phyloP scores from a whole-genome alignment of 2,888 invertebrate species.

The Masnerella sp. region DNA sequence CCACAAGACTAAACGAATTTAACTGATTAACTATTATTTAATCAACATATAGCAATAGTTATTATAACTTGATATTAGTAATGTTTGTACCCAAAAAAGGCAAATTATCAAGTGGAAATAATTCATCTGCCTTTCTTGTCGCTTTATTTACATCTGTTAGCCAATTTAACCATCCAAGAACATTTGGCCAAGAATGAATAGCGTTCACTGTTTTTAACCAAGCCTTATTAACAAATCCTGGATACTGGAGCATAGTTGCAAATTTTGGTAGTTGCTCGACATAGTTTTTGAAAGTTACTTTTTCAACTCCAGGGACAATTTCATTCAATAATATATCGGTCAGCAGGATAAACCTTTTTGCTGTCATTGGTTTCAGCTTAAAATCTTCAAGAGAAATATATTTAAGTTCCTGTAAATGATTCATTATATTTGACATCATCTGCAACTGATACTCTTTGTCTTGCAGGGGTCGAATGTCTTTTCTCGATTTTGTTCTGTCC shows the following conservation, averaged over 20 bases:
- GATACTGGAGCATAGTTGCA: conserved; percentile 80
- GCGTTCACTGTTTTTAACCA: conserved; percentile 82
- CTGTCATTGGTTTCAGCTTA: conserved; percentile 70
- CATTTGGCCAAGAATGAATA: conserved; percentile 80
- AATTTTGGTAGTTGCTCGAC: conserved; percentile 79
- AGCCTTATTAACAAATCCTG: conserved; percentile 80
- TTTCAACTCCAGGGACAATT: conserved; percentile 65
- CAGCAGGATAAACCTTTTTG: conserved; percentile 71
- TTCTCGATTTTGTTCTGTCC: conserved; percentile 50
- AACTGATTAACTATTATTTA: no score
- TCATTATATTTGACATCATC: no score
- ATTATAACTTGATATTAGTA: no score
- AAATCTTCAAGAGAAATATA: no score
- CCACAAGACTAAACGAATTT: no score
- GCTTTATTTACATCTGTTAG: conserved; percentile 78
- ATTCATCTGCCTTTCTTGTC: conserved; percentile 65
- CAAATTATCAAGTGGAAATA: conserved; percentile 23
- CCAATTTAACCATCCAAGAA: conserved; percentile 80
- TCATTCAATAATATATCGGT: conserved; percentile 68
- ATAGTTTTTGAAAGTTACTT: conserved; percentile 69
- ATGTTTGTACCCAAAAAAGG: conserved; percentile 48
- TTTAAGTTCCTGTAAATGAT: no score
- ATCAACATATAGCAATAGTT: no score
- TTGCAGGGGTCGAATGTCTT: conserved; percentile 69
- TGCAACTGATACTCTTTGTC: conserved; percentile 70